These are phyloP conservation scores for Cephalopterus ornatus DNA, from an alignment of 2,113 vertebrate genomes.

Conservation along the genomic window DNA sequence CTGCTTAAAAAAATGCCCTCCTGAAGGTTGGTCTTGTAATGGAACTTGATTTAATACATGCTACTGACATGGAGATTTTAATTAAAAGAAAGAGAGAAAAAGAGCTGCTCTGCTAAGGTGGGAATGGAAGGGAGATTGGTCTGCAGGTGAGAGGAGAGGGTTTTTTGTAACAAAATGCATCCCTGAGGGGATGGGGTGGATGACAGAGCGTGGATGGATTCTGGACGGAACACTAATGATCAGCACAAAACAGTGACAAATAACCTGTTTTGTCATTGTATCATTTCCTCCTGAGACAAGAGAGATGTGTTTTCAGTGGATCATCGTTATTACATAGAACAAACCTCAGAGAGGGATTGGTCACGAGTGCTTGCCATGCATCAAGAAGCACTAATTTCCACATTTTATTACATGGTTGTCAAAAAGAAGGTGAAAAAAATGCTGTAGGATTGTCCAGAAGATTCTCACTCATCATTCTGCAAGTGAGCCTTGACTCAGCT, in stretches of 20 bases:
- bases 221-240: neutral
- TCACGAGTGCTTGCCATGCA: neutral
- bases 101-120: neutral
- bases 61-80: conserved; percentile 50
- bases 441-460: neutral
- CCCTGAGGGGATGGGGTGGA: neutral
- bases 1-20: conserved; percentile 43
- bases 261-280: neutral
- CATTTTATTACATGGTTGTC: neutral
- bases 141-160: neutral
- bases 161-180: neutral
- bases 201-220: neutral
- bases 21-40: neutral
- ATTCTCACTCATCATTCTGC: neutral
- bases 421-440: neutral
- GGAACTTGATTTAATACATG: conserved; percentile 50
- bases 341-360: neutral
- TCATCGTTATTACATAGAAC: rapidly evolving
- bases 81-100: conserved; percentile 44
- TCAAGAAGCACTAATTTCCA: neutral
- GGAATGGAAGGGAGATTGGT: neutral
- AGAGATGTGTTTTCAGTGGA: neutral
- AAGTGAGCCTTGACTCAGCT: neutral
- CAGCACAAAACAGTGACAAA: neutral
- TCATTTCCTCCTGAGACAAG: neutral